These are phyloP conservation scores for Etia nguti DNA, from an alignment of 2,113 vertebrate genomes.

Conservation along the genomic window DNA sequence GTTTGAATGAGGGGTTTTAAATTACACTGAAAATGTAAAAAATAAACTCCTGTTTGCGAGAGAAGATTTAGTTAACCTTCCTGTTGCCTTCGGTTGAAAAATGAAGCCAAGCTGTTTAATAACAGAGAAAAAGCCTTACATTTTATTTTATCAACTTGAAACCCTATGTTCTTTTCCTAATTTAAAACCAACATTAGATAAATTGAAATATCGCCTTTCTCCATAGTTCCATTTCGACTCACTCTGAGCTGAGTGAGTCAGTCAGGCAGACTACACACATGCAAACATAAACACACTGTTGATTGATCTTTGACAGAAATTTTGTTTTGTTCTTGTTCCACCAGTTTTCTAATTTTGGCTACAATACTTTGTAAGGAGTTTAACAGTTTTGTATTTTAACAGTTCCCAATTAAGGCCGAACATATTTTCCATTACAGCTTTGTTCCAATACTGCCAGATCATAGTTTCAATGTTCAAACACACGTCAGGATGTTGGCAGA, in stretches of 20 bases:
- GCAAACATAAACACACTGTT: background rate
- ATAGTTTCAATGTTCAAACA: background rate
- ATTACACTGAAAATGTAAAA: background rate
- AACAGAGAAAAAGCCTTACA: background rate
- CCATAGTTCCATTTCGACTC: background rate
- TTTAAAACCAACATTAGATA: background rate
- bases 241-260: background rate
- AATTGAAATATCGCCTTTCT: background rate
- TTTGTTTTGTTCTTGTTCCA: background rate
- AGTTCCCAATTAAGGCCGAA: too few relatives aligned
- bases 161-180: background rate
- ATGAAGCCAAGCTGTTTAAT: background rate
- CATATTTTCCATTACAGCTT: background rate
- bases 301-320: background rate
- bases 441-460: background rate
- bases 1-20: background rate
- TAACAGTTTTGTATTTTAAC: background rate
- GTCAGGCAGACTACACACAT: background rate
- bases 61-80: background rate
- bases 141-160: background rate
- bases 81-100: background rate
- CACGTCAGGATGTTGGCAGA: background rate
- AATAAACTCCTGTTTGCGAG: too few relatives aligned
- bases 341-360: background rate
- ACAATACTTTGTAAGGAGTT: background rate